Evolutionary conservation across 1,140 invertebrate genomes (phyloP), one percentile per base, ranked within the genome.

Genomic region (Papilio polytes): DNA sequence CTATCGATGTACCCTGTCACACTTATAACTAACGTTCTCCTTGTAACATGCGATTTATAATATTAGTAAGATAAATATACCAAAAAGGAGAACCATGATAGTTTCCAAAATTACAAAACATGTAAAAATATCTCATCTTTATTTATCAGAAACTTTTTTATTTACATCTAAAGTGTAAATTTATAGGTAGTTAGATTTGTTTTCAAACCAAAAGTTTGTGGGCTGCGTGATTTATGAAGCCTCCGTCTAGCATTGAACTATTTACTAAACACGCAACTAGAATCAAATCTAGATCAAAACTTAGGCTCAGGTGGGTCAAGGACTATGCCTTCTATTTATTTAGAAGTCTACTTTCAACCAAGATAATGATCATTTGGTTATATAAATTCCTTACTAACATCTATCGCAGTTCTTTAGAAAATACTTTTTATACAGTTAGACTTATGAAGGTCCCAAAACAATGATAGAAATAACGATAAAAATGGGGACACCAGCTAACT

Each of bases 201-300:
- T 31, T 70, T 31, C 6, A 70, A 9, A 4, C 1, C 36, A 13
- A 3, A 70, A 70, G 26, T 70, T 70, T 70, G 63, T 31, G 63
- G 63, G 15, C 3, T 36, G 26, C 26, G 63, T 70, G 63, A 70
- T 70, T 70, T 70, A 70, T 70, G 63, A 70, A 36, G 13, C 26
- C 63, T 20, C 53, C 53, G n/a, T 56, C 18, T 70, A 31, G 22
- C 22, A 31, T 31, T 70, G 63, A 70, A 31, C 26, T 70, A 31
- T 70, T 70, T 70, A 70, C 63, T 70, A 12, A 36, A 70, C 63
- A 70, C 63, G 63, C 63, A 26, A 63, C 20, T 22, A 26, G 59
- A 63, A 63, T 4, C 59, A 31, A 70, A 70, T 31, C 63, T 70
- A 70, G 26, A 70, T 70, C 26, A 70, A 31, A 70, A 70, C 26